Percentiles rank a stretch among this genome's conserved stretches.
phyloP scores from a whole-genome alignment of 2,113 vertebrate species.

The Alexandromys fortis region DNA sequence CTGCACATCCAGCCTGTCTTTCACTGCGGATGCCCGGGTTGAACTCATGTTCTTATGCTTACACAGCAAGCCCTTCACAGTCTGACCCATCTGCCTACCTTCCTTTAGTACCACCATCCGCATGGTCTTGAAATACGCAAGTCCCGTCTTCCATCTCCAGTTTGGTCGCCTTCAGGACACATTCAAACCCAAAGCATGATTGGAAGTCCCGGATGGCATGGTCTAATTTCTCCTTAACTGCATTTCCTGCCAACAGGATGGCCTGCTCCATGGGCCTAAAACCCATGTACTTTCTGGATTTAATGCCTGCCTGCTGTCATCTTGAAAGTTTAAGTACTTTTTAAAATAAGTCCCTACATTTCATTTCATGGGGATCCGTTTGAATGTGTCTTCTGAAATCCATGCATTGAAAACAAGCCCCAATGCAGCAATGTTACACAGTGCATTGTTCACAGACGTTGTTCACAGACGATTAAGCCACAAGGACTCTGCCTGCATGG shows the following conservation, averaged over 20 bases:
- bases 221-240: not conserved
- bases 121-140: not conserved
- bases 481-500: not conserved
- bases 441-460: no score
- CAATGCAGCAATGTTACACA: no score
- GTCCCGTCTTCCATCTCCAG: not conserved
- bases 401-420: not conserved
- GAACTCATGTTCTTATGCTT: not conserved
- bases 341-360: not conserved
- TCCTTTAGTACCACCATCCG: not conserved
- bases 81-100: not conserved
- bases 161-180: not conserved
- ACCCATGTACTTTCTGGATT: not conserved
- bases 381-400: not conserved
- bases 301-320: not conserved
- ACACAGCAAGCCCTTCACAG: not conserved
- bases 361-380: not conserved
- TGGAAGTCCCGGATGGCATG: accelerated
- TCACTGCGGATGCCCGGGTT: not conserved
- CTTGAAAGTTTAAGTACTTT: conserved; percentile 18
- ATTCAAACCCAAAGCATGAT: not conserved
- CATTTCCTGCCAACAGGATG: not conserved
- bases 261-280: not conserved
- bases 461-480: no score
- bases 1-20: not conserved